phyloP scores from a whole-genome alignment of 2,113 vertebrate species.

The Rhabdornis inornatus region DNA sequence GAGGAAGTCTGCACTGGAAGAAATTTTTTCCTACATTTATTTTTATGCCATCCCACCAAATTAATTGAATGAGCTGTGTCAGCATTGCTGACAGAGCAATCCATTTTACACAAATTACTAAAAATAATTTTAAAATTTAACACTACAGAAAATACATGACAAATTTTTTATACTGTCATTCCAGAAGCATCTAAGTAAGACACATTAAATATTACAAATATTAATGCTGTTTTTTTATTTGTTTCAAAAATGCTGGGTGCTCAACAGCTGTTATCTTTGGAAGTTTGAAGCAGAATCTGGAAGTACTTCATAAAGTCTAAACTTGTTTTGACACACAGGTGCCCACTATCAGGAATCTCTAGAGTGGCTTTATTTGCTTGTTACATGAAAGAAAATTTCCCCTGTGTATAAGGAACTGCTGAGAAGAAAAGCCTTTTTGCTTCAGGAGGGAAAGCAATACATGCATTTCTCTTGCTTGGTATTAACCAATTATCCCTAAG shows the following conservation, averaged over 20 bases:
- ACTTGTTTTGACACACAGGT: not conserved
- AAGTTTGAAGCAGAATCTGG: not conserved
- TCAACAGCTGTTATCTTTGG: not conserved
- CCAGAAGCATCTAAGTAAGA: not conserved
- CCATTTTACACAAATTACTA: not conserved
- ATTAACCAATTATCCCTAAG: not conserved
- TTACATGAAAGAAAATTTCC: not conserved
- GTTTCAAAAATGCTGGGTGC: not conserved
- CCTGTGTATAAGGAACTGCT: not conserved
- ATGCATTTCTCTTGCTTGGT: not conserved
- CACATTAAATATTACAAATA: not conserved
- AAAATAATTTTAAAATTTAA: slow-evolving; percentile 1
- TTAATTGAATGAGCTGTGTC: not conserved
- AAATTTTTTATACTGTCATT: not conserved
- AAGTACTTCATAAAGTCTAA: not conserved
- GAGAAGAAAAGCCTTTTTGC: not conserved
- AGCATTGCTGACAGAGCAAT: not conserved
- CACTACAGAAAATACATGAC: not conserved
- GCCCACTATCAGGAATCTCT: not conserved
- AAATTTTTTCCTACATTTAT: not conserved
- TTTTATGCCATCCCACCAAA: not conserved
- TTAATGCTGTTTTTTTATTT: not conserved
- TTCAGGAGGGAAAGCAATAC: not conserved
- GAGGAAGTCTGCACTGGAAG: not conserved
- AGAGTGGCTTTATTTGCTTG: not conserved